phyloP scores from a whole-genome alignment of 2,888 invertebrate species.

The Drosophila greeni region DNA sequence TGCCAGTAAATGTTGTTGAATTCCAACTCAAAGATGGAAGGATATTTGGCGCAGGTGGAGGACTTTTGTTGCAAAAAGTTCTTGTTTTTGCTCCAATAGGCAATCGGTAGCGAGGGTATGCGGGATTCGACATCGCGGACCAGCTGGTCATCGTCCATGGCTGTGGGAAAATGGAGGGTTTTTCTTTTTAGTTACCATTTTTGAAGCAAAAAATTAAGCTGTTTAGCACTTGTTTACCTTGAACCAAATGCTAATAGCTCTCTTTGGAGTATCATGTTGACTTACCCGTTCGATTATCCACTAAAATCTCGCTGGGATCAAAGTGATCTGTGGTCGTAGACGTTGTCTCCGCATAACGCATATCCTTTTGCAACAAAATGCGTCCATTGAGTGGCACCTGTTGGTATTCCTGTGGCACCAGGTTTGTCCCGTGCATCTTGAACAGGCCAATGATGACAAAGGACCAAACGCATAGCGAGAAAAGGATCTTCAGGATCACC shows the following conservation, averaged over 20 bases:
- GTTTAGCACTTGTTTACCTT: neutral
- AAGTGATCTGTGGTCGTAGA: slow-evolving; percentile 79
- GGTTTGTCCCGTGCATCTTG: slow-evolving; percentile 78
- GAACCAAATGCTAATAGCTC: neutral
- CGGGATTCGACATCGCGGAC: slow-evolving; percentile 88
- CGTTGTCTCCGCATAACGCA: slow-evolving; percentile 77
- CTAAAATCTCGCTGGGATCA: slow-evolving; percentile 78
- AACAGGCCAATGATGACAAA: slow-evolving; percentile 78
- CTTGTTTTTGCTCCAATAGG: slow-evolving; percentile 91
- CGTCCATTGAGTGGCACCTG: slow-evolving; percentile 77
- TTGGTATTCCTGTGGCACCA: slow-evolving; percentile 77
- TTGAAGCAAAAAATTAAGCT: too few species aligned
- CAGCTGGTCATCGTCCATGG: slow-evolving; percentile 84
- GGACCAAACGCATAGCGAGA: slow-evolving; percentile 79
- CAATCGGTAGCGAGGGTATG: slow-evolving; percentile 90
- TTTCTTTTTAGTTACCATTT: neutral
- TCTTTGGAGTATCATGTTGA: neutral
- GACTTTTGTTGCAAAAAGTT: slow-evolving; percentile 82
- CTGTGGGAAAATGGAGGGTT: slow-evolving; percentile 43
- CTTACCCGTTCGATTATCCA: slow-evolving; percentile 78
- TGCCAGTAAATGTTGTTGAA: slow-evolving; percentile 98
- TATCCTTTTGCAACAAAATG: slow-evolving; percentile 78
- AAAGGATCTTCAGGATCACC: slow-evolving; percentile 78
- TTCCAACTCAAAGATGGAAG: slow-evolving; percentile 92
- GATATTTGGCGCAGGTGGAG: slow-evolving; percentile 88